phyloP scores from a whole-genome alignment of 2,888 invertebrate species.

The Punctoribates punctum region DNA sequence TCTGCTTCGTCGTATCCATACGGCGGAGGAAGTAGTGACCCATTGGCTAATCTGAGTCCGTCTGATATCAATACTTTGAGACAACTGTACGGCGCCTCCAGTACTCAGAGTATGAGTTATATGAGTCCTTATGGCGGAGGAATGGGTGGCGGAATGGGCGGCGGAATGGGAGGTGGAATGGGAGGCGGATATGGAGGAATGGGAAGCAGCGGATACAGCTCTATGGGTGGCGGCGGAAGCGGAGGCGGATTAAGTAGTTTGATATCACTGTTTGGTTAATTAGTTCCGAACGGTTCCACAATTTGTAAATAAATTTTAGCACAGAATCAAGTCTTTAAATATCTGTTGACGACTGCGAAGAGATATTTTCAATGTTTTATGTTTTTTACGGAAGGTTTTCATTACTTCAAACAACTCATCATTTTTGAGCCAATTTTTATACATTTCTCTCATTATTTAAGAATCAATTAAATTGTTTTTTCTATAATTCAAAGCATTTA shows the following conservation, averaged over 20 bases:
- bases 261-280: conserved; percentile 29
- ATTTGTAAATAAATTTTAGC: background rate
- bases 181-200: conserved; percentile 4
- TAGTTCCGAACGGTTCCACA: background rate
- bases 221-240: background rate
- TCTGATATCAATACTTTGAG: background rate
- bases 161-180: conserved; percentile 17
- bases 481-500: background rate
- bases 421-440: conserved; percentile 14
- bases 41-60: background rate
- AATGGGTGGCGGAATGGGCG: conserved; percentile 2
- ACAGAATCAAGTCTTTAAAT: background rate
- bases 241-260: conserved; percentile 13
- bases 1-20: background rate
- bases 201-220: background rate
- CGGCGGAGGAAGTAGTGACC: conserved; percentile 1
- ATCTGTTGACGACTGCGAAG: no score
- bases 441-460: conserved; percentile 9
- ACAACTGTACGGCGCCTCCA: background rate
- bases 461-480: conserved; percentile 3
- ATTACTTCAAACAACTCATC: background rate
- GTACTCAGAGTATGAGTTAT: conserved; percentile 16
- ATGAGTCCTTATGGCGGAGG: conserved; percentile 17
- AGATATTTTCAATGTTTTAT: background rate
- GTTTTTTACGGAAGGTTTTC: background rate